Base-by-base conservation (phyloP, 2,888 invertebrate genomes). In the Eupsilia transversa region DNA sequence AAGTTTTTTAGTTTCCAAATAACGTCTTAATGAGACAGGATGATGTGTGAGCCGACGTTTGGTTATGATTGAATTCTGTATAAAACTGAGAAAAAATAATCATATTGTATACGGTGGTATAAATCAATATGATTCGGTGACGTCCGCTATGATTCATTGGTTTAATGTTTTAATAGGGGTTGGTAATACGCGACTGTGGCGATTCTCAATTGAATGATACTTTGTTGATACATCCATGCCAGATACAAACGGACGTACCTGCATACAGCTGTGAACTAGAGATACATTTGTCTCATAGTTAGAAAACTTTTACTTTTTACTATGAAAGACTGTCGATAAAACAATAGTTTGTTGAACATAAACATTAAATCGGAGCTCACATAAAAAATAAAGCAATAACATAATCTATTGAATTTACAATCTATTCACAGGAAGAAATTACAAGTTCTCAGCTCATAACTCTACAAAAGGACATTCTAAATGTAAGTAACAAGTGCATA, bases 1-100 rank as follows among this genome's bases (percentile, higher is more conserved):
- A 80, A 77, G 83, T 88, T 89, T 90, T 89, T 90, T 86, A 82
- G 86, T 86, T 88, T 83, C 87, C 89, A 91, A 91, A 90, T 91
- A 91, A 90, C 81, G 89, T 91, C 92, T 90, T 92, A 92, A 92
- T 92, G 92, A 92, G 92, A 92, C 92, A 92, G 89, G 59, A 91
- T 92, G 92, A 92, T 90, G 91, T 88, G 91, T 91, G 88, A 90
- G 82, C 84, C 81, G 77, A 71, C 85, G 80, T 77, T 82, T 70
- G 83, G 87, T 88, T 88, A 87, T 89, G 88, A 89, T 88, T 86
- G 86, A 88, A 87, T 85, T 82, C 85, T 74, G 80, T 83, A 86
- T 77, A 74, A 77, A 86, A 86, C 77, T 88, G 86, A 84, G 83
- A 86, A 85, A 89, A 88, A 89, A 87, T 79, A 72, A 77, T 73